A percentile compares a stretch with the other conserved stretches of the same genome.
phyloP scores from a whole-genome alignment of 2,113 vertebrate species.

The Chauna torquata region DNA sequence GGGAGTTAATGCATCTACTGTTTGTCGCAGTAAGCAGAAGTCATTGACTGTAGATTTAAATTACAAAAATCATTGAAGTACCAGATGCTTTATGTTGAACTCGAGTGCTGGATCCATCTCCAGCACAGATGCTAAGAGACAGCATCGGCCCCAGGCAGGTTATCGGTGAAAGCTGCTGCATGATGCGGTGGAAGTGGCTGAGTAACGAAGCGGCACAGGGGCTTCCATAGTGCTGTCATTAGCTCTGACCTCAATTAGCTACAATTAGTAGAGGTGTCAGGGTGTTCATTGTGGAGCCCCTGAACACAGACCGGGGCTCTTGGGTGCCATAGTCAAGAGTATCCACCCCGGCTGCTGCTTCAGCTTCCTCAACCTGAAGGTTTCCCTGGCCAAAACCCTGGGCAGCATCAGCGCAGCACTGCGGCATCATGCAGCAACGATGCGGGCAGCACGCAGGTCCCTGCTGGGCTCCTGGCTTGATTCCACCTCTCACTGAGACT shows the following conservation, averaged over 20 bases:
- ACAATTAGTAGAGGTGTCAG: accelerated
- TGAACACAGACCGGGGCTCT: not conserved
- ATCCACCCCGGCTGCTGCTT: not conserved
- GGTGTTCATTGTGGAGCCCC: accelerated
- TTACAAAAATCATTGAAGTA: not conserved
- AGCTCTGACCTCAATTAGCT: not conserved
- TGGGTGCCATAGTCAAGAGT: not conserved
- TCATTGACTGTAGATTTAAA: not conserved
- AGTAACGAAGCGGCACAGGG: not conserved
- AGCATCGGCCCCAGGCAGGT: not conserved
- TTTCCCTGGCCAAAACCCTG: not conserved
- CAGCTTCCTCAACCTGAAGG: not conserved
- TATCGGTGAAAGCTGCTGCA: not conserved
- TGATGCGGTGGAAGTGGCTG: not conserved
- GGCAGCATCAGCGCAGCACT: not conserved
- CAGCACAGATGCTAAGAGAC: not conserved
- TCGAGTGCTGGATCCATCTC: not conserved
- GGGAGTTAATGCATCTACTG: not conserved
- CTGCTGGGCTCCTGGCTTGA: not conserved
- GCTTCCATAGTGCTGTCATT: not conserved
- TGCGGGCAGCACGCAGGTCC: not conserved
- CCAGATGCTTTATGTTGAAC: not conserved
- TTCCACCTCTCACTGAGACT: not conserved
- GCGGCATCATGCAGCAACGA: not conserved
- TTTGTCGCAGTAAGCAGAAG: not conserved